Conservation (phyloP, 2,888 invertebrate genomes). For the Apamea anceps region DNA sequence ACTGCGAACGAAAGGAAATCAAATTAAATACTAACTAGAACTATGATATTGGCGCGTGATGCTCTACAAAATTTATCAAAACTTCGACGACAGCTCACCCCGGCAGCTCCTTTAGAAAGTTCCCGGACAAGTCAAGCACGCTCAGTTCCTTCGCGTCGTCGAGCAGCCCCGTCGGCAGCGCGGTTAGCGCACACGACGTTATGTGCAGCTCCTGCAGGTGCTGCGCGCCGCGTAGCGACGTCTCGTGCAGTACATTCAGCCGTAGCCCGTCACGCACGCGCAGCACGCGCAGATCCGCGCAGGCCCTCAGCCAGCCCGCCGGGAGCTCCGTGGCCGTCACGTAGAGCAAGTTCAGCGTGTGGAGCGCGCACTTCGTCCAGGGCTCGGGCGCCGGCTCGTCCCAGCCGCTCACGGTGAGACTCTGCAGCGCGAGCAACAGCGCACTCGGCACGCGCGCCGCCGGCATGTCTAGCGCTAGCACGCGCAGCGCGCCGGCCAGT, state of each 20-base stretch:
- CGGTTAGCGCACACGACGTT: conserved; percentile 27
- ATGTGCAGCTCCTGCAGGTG: conserved; percentile 26
- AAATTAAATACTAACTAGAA: not conserved
- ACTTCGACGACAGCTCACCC: conserved; percentile 57
- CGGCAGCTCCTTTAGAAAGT: conserved; percentile 65
- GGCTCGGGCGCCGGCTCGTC: conserved; percentile 48
- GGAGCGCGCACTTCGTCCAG: conserved; percentile 45
- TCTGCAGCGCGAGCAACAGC: conserved; percentile 43
- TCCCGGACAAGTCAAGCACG: conserved; percentile 64
- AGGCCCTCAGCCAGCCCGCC: conserved; percentile 31
- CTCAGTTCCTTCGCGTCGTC: conserved; percentile 53
- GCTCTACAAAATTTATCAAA: not conserved
- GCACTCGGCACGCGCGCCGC: conserved; percentile 36
- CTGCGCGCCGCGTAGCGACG: conserved; percentile 23
- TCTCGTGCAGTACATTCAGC: not conserved
- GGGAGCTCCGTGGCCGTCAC: conserved; percentile 21
- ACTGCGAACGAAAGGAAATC: conserved; percentile 44
- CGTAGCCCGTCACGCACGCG: not conserved
- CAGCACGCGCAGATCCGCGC: conserved; percentile 20
- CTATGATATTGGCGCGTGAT: not conserved
- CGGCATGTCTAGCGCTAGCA: conserved; percentile 27
- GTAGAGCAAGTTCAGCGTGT: conserved; percentile 40
- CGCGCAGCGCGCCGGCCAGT: conserved; percentile 23
- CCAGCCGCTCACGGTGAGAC: conserved; percentile 50
- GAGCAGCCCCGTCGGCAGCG: conserved; percentile 66